These are phyloP conservation scores for Halcyon badia DNA, from an alignment of 2,797 vertebrate species.

Conservation along the genomic window DNA sequence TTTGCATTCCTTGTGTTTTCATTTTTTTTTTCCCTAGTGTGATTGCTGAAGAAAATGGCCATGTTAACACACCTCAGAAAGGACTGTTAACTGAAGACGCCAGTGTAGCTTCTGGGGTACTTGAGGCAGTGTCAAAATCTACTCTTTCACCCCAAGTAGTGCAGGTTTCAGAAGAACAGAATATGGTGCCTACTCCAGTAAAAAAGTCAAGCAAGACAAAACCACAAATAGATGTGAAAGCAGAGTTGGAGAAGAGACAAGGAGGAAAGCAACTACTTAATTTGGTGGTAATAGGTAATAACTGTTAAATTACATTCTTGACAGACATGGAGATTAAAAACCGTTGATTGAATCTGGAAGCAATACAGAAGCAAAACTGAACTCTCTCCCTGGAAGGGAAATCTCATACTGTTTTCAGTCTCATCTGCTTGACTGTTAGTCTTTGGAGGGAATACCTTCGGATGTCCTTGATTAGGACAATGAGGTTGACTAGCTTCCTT, in stretches of 20 bases:
- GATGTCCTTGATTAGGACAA: neutral
- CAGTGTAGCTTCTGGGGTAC: neutral
- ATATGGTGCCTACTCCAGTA: slow-evolving; percentile 70
- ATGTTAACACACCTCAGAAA: slow-evolving; percentile 73
- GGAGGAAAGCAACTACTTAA: slow-evolving; percentile 95
- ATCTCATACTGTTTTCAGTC: neutral
- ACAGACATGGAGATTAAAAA: neutral
- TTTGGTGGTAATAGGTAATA: slow-evolving; percentile 95
- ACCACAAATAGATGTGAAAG: slow-evolving; percentile 90
- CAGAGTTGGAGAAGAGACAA: slow-evolving; percentile 95
- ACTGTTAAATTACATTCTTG: neutral
- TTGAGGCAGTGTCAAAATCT: slow-evolving; percentile 78
- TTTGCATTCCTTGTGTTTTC: slow-evolving; percentile 26
- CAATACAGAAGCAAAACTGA: neutral
- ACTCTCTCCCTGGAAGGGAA: neutral
- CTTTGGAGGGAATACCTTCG: neutral
- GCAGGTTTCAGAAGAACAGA: slow-evolving; percentile 82
- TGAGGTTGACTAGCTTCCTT: neutral
- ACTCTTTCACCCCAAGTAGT: slow-evolving; percentile 70
- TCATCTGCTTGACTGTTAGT: neutral
- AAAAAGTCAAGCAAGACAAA: slow-evolving; percentile 89
- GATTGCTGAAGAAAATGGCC: slow-evolving; percentile 88
- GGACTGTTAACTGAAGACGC: slow-evolving; percentile 80
- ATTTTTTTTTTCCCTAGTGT: slow-evolving; percentile 53
- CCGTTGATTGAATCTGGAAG: neutral